Evolutionary conservation across 2,113 vertebrate species (phyloP), one percentile per base, ranked within the genome.

Genomic region (Forbesichthys agassizii): DNA sequence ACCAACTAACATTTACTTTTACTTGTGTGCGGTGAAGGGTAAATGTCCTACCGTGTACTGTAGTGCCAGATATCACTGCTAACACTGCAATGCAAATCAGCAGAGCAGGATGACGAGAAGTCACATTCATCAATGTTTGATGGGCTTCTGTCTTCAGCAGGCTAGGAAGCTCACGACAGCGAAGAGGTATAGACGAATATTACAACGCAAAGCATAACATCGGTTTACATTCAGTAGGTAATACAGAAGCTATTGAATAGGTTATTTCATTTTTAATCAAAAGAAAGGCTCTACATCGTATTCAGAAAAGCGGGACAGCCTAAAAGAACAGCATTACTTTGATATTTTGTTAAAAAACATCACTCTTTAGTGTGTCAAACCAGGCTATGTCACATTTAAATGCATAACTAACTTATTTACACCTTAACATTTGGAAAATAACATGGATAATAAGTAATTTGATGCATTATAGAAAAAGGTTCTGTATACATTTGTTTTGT

Each of bases 71-170:
- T 79, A 85, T 76, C 83, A 66, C 72, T 60, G 75, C 66, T 73
- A 75, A 69, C 48, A 75, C 69, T 67, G 56, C 71, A 75, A 87
- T 85, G 80, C 75, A 85, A 86, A 86, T 83, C 71, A 79, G 76
- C 11, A 51, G 69, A 78, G 81, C 83, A 74, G 70, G 76, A 78
- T 76, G 81, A 71, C 47, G 64, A 86, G 70, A 79, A 42, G 57
- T 78, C 84, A 77, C 80, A 78, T 83, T 89, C 81, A 88, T 89
- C 84, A 89, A 88, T 86, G 81, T 88, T 88, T 83, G 75, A 89
- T 88, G 75, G 74, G 65, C 66, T 81, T 72, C 77, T 75, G 75
- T 79, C 69, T 58, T 16, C 18, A 36, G 55, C 80, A 68, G 61
- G 57, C 76, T 64, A 71, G 69, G 13, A 13, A 80, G 64, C 58